Base-by-base conservation (phyloP, 2,888 invertebrate genomes). In the Chrysolina haemoptera region DNA sequence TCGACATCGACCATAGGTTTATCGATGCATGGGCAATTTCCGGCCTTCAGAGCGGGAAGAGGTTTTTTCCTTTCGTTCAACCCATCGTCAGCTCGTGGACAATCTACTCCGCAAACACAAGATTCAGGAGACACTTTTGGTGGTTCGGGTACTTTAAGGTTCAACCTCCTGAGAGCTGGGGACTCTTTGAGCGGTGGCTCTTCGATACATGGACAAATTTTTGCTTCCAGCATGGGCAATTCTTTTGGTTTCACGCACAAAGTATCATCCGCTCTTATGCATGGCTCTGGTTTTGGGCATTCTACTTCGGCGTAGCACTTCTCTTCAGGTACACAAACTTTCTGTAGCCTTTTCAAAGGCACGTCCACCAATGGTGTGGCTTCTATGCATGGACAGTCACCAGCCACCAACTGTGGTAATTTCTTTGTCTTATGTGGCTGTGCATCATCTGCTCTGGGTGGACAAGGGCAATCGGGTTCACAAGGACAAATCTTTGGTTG, bases 21-120 rank as follows among this genome's bases (percentile, higher is more conserved):
- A n/a, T 82, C 82, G 40, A 78, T 64, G 62, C 83, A 82, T 9
- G 82, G 83, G 74, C 84, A 84, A 27, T 79, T 78, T 9, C 77
- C 79, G 8, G 81, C 72, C 50, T 75, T 73, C n/a, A 82, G 59
- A 16, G 65, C 50, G 0, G 82, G 83, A 2, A 84, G 74, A 18
- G 76, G 73, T 63, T 76, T 82, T 12, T 18, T 27, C 50, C 70
- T 74, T 0, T 69, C 18, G 11, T 53, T 63, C 35, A 73, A 41
- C 22, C 22, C n/a, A 46, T 79, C 78, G 27, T 83, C 83, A 9
- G 82, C 80, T 48, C 78, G 53, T 10, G 65, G 55, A 46, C 68
- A 74, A 20, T 53, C 43, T 40, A 27, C 71, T 12, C 65, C 41
- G 55, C 80, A 80, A 16, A 62, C 20, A 0, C 43, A 59, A 12